A percentile compares a stretch with the other conserved stretches of the same genome.
Evolutionary conservation across 2,888 invertebrate species (phyloP).

Genomic region (Leucophenga maculata): DNA sequence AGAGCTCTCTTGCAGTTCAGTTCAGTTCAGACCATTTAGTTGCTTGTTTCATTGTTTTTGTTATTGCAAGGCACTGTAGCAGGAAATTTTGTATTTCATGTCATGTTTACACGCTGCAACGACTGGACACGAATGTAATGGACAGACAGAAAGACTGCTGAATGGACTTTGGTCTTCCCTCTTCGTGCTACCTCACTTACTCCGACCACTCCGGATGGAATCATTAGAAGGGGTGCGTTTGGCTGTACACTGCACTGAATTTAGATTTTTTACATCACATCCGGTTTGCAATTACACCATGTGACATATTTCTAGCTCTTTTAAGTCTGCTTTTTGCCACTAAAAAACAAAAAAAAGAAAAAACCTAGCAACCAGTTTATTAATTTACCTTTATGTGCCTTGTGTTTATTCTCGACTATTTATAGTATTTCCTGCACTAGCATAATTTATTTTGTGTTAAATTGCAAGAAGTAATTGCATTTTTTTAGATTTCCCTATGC

Average conservation of each 20-base stretch:
- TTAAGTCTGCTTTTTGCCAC: not conserved
- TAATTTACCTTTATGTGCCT: conserved; percentile 10
- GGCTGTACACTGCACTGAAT: not conserved
- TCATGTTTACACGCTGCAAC: conserved; percentile 57
- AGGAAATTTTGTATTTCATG: conserved; percentile 50
- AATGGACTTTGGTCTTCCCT: not conserved
- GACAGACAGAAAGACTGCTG: not conserved
- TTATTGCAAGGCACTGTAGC: no score
- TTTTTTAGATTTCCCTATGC: no score
- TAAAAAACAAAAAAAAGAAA: no score
- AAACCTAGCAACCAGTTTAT: conserved; percentile 15
- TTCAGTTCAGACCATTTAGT: not conserved
- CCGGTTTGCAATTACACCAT: conserved; percentile 6
- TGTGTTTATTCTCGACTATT: not conserved
- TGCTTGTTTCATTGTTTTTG: no score
- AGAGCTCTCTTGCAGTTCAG: not conserved
- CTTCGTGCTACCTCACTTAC: not conserved
- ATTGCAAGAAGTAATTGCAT: conserved; percentile 8
- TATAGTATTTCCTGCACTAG: not conserved
- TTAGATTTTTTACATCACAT: conserved; percentile 2
- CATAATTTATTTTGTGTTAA: conserved; percentile 17
- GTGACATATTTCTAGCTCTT: conserved; percentile 9
- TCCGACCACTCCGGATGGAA: not conserved
- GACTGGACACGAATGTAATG: conserved; percentile 12
- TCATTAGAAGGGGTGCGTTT: no score